Conservation (phyloP, 2,888 invertebrate genomes). For the Cantharis rustica region DNA sequence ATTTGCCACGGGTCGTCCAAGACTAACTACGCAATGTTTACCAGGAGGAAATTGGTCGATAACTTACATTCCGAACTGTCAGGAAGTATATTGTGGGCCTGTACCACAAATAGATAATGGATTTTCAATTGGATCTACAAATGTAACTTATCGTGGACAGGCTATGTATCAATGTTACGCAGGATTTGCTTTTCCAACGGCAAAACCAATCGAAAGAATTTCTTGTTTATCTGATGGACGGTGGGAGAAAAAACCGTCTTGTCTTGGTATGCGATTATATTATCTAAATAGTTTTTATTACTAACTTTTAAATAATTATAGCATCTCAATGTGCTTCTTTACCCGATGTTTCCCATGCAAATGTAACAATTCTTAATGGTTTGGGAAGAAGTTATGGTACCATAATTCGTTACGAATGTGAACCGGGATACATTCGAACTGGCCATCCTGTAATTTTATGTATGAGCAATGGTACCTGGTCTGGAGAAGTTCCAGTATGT, state of each 20-base stretch:
- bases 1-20: conserved; percentile 86
- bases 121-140: conserved; percentile 93
- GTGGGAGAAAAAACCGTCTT: conserved; percentile 92
- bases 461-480: conserved; percentile 96
- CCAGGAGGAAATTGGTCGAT: conserved; percentile 92
- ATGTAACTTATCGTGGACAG: conserved; percentile 91
- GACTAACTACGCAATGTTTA: conserved; percentile 83
- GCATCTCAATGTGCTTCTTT: conserved; percentile 90
- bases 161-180: conserved; percentile 97
- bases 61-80: conserved; percentile 89
- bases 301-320: conserved; percentile 48
- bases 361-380: conserved; percentile 84
- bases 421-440: conserved; percentile 84
- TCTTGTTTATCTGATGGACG: conserved; percentile 87
- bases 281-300: background rate
- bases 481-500: conserved; percentile 87
- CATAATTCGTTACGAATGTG: conserved; percentile 89
- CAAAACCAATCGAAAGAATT: conserved; percentile 84
- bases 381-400: conserved; percentile 93
- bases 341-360: conserved; percentile 85
- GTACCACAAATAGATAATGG: conserved; percentile 98
- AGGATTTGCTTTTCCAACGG: conserved; percentile 91
- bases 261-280: conserved; percentile 68
- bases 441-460: conserved; percentile 90
- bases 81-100: conserved; percentile 96